phyloP scores from a whole-genome alignment of 2,113 vertebrate species.

The Tichodroma muraria region DNA sequence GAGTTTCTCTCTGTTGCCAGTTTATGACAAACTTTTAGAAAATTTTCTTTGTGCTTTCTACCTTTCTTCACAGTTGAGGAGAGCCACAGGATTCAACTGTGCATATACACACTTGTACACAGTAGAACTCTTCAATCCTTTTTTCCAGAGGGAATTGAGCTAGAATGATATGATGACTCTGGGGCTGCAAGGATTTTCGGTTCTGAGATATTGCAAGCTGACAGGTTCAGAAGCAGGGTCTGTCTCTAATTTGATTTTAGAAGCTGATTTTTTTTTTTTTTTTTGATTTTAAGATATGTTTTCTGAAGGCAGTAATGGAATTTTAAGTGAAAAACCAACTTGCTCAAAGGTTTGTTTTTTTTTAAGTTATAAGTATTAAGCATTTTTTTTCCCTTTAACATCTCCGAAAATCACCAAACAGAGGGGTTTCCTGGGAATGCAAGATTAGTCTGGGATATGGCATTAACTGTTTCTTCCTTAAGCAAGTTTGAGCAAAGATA shows the following conservation, averaged over 20 bases:
- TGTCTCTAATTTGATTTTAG: neutral
- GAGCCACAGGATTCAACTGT: neutral
- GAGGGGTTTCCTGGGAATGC: neutral
- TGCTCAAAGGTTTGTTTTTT: neutral
- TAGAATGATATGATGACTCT: neutral
- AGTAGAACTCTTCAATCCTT: neutral
- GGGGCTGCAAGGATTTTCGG: neutral
- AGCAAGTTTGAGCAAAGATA: neutral
- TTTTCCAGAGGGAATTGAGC: neutral
- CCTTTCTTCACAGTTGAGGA: neutral
- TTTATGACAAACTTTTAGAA: neutral
- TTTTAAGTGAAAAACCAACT: neutral
- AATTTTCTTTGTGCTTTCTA: neutral
- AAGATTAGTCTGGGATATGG: neutral
- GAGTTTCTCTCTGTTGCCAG: neutral
- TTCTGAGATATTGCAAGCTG: neutral
- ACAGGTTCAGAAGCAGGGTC: neutral
- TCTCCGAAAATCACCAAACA: neutral
- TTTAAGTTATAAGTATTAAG: neutral
- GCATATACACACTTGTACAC: neutral
- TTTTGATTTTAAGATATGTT: neutral
- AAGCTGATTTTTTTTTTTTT: neutral
- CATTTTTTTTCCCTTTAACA: neutral
- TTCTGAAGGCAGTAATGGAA: neutral
- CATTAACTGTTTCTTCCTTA: neutral